phyloP scores from a whole-genome alignment of 2,797 vertebrate genomes.

The Aldrovandia affinis region DNA sequence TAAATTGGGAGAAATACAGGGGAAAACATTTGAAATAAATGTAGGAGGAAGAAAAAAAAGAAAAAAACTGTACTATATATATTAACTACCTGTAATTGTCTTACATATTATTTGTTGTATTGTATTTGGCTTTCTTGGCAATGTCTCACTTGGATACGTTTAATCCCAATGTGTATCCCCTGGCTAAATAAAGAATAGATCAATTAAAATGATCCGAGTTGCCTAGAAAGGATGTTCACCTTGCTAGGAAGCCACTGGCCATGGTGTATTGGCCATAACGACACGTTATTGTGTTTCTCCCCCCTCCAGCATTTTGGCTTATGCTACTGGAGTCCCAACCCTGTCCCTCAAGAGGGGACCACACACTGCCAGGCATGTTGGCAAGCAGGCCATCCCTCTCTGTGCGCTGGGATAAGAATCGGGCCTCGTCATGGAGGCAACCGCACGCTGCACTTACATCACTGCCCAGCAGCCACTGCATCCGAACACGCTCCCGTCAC shows the following conservation, averaged over 20 bases:
- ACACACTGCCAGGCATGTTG: slow-evolving; percentile 46
- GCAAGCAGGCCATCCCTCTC: slow-evolving; percentile 37
- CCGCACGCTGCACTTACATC: slow-evolving; percentile 41
- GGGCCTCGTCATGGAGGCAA: slow-evolving; percentile 43
- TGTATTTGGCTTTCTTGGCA: too few species aligned
- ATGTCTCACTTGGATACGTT: too few species aligned
- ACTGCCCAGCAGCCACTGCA: background rate
- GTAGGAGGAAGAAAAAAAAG: too few species aligned
- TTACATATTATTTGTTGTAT: too few species aligned
- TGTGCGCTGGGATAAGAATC: slow-evolving; percentile 47
- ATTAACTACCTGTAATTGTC: background rate
- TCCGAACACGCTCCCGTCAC: too few species aligned
- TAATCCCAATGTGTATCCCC: background rate
- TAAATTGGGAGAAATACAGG: too few species aligned
- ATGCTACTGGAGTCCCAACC: slow-evolving; percentile 31
- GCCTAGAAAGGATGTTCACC: background rate
- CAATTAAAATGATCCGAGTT: background rate
- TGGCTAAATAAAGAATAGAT: background rate
- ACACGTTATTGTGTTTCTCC: background rate
- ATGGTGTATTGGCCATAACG: background rate
- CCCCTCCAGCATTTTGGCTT: background rate
- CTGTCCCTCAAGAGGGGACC: slow-evolving; percentile 35
- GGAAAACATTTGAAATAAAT: too few species aligned
- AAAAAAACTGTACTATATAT: too few species aligned
- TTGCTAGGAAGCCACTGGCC: background rate